A percentile compares a stretch with the other conserved stretches of the same genome.
These are phyloP conservation scores for Trypoxylus dichotomus DNA, from an alignment of 1,140 invertebrate species.

Conservation along the genomic window DNA sequence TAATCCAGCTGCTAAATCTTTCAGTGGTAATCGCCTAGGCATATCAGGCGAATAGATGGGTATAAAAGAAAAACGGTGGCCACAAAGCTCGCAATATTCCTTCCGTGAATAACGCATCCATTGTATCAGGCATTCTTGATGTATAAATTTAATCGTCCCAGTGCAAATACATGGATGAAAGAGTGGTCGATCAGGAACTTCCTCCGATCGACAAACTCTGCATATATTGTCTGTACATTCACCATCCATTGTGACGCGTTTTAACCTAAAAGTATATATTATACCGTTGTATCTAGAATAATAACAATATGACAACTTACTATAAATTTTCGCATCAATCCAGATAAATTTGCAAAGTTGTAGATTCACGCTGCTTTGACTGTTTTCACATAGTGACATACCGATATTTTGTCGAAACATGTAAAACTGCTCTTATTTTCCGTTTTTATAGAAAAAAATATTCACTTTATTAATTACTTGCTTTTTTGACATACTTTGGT, in stretches of 20 bases:
- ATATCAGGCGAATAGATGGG: conserved; percentile 99
- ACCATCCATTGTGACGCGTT: neutral
- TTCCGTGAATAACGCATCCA: conserved; percentile 96
- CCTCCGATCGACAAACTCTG: conserved; percentile 95
- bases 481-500: conserved; percentile 20
- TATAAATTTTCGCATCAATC: neutral
- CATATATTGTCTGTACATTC: conserved; percentile 80
- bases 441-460: conserved; percentile 1
- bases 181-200: conserved; percentile 64
- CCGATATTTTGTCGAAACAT: neutral
- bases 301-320: neutral
- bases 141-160: conserved; percentile 98
- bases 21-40: conserved; percentile 91
- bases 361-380: neutral
- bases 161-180: conserved; percentile 99
- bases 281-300: neutral
- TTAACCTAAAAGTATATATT: neutral
- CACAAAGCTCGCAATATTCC: conserved; percentile 98
- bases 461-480: neutral
- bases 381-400: neutral
- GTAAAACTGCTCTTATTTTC: neutral
- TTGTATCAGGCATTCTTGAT: conserved; percentile 89
- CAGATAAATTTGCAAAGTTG: neutral
- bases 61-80: conserved; percentile 96
- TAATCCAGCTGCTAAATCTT: conserved; percentile 80